Evolutionary conservation across 2,113 vertebrate species (phyloP).

Genomic region (Spizaetus ornatus): DNA sequence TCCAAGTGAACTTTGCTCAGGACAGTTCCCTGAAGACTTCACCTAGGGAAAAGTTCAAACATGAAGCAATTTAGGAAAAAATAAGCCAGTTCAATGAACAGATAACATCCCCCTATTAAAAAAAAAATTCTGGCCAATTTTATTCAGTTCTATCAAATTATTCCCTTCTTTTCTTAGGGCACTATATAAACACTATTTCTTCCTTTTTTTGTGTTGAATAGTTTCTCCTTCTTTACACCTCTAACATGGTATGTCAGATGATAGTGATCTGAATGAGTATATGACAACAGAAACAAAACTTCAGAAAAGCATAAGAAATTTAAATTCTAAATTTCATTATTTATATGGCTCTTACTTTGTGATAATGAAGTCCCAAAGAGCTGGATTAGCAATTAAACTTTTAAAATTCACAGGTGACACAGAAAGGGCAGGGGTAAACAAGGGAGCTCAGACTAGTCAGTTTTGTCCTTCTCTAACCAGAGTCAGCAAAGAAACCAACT

Average conservation of each 20-base stretch:
- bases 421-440: background rate
- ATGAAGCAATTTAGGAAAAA: background rate
- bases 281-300: background rate
- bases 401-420: background rate
- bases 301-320: background rate
- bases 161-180: background rate
- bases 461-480: background rate
- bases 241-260: background rate
- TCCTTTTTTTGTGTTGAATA: background rate
- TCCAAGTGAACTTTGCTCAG: background rate
- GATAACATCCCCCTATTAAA: background rate
- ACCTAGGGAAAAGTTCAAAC: background rate
- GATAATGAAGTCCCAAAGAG: background rate
- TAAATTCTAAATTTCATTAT: background rate
- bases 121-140: background rate
- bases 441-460: background rate
- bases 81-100: background rate
- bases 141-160: background rate
- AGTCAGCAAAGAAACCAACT: background rate
- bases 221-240: background rate
- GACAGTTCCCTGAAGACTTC: background rate
- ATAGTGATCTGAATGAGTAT: background rate
- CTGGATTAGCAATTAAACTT: background rate
- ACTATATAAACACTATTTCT: background rate
- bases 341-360: background rate